Percentiles rank a stretch among this genome's conserved stretches.
Evolutionary conservation across 2,797 vertebrate species (phyloP).

Genomic region (Apogon hyalosoma): DNA sequence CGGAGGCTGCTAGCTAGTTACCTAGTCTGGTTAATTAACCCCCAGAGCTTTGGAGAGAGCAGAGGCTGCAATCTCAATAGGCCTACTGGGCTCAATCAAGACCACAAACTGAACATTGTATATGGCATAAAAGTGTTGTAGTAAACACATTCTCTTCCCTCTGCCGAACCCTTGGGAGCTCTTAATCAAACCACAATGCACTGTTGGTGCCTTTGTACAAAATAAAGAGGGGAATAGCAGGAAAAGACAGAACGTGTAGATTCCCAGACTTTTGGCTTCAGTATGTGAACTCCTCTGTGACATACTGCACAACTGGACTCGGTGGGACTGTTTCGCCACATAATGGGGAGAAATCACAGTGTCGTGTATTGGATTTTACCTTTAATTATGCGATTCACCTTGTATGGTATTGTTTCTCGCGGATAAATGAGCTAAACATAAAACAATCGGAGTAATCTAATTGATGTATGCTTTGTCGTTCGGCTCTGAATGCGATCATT

Average conservation of each 20-base stretch:
- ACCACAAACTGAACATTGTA: conserved; percentile 84
- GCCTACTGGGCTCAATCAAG: conserved; percentile 92
- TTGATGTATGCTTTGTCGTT: conserved; percentile 49
- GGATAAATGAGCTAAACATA: conserved; percentile 28
- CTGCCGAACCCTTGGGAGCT: conserved; percentile 75
- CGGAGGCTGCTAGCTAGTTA: conserved; percentile 77
- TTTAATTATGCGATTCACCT: conserved; percentile 46
- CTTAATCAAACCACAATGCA: conserved; percentile 88
- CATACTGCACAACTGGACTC: conserved; percentile 21
- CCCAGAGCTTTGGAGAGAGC: conserved; percentile 79
- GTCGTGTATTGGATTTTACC: neutral
- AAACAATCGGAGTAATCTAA: conserved; percentile 44
- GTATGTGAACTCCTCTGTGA: conserved; percentile 50
- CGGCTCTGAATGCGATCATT: conserved; percentile 51
- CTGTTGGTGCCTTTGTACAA: conserved; percentile 57
- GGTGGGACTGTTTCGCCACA: conserved; percentile 33
- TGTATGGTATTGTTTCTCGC: conserved; percentile 28
- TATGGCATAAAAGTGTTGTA: conserved; percentile 86
- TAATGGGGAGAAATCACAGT: conserved; percentile 41
- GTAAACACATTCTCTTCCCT: conserved; percentile 89
- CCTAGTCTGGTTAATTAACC: conserved; percentile 90
- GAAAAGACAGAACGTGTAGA: conserved; percentile 46
- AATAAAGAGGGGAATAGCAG: conserved; percentile 36
- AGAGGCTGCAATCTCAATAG: conserved; percentile 86
- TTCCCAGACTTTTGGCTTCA: conserved; percentile 27